These are phyloP conservation scores for Scrobipalpa costella DNA, from an alignment of 2,888 invertebrate genomes.

Conservation along the genomic window DNA sequence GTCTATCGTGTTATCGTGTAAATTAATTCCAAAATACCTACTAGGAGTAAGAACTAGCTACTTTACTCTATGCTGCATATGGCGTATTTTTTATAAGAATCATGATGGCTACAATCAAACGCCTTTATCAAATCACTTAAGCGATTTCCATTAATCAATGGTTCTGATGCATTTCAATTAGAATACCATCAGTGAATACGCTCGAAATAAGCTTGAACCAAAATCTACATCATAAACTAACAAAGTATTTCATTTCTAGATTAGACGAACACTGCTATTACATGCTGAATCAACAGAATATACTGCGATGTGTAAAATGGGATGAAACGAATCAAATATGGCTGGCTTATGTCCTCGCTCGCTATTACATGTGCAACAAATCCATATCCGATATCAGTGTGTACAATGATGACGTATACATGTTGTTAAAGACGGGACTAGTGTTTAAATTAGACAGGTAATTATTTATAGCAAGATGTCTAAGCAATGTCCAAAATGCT, in stretches of 20 bases:
- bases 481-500: too few species aligned
- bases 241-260: slow-evolving; percentile 38
- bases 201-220: too few species aligned
- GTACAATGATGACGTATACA: slow-evolving; percentile 38
- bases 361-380: slow-evolving; percentile 37
- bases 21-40: too few species aligned
- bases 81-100: background rate
- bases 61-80: background rate
- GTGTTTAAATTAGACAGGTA: slow-evolving; percentile 32
- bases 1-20: too few species aligned
- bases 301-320: slow-evolving; percentile 35
- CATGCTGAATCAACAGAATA: slow-evolving; percentile 33
- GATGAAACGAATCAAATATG: slow-evolving; percentile 31
- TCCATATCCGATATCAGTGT: slow-evolving; percentile 38
- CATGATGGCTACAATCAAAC: background rate
- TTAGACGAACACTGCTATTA: slow-evolving; percentile 44
- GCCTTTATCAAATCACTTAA: too few species aligned
- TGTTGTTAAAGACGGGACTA: slow-evolving; percentile 45
- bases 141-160: too few species aligned
- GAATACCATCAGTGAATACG: too few species aligned
- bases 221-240: too few species aligned
- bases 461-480: background rate
- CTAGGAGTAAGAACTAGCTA: background rate
- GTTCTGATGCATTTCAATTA: too few species aligned
- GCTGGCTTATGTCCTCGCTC: slow-evolving; percentile 34